phyloP scores from a whole-genome alignment of 2,888 invertebrate species.

The Melieria crassipennis region DNA sequence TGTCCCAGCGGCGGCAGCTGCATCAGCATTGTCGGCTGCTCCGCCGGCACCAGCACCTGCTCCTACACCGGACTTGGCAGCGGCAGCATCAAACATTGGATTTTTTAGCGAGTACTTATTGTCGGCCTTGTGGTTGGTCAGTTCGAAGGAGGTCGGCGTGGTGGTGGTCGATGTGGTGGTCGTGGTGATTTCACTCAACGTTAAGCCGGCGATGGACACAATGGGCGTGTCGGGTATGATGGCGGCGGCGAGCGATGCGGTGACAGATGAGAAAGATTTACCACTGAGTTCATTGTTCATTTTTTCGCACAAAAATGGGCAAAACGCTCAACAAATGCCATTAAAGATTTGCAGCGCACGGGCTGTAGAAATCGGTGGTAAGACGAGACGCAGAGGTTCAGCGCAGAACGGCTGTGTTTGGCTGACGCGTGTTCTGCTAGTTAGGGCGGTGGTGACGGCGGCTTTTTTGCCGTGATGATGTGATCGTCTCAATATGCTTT shows the following conservation, averaged over 20 bases:
- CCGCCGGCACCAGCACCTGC: slow-evolving; percentile 24
- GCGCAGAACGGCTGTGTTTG: too few relatives aligned
- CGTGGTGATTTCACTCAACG: slow-evolving; percentile 58
- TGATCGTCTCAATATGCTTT: too few relatives aligned
- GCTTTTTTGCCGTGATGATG: too few relatives aligned
- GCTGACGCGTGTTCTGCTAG: too few relatives aligned
- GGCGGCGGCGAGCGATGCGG: slow-evolving; percentile 42
- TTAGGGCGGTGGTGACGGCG: too few relatives aligned
- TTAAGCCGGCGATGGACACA: slow-evolving; percentile 59
- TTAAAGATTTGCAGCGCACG: slow-evolving; percentile 30
- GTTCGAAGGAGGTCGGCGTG: slow-evolving; percentile 47
- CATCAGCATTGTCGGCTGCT: slow-evolving; percentile 39
- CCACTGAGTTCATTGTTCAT: slow-evolving; percentile 57
- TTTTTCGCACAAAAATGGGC: slow-evolving; percentile 45
- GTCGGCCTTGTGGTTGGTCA: too few relatives aligned
- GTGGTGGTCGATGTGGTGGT: slow-evolving; percentile 61
- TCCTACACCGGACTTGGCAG: slow-evolving; percentile 23
- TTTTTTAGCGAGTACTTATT: slow-evolving; percentile 25
- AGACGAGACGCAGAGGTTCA: too few relatives aligned
- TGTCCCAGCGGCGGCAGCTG: slow-evolving; percentile 32
- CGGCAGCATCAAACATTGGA: slow-evolving; percentile 42
- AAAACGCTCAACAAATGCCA: slow-evolving; percentile 43
- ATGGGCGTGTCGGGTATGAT: slow-evolving; percentile 59
- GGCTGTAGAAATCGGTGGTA: too few relatives aligned
- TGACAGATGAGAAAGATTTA: slow-evolving; percentile 36